Base-by-base conservation (phyloP, 2,113 vertebrate species). In the Forbesichthys agassizii region DNA sequence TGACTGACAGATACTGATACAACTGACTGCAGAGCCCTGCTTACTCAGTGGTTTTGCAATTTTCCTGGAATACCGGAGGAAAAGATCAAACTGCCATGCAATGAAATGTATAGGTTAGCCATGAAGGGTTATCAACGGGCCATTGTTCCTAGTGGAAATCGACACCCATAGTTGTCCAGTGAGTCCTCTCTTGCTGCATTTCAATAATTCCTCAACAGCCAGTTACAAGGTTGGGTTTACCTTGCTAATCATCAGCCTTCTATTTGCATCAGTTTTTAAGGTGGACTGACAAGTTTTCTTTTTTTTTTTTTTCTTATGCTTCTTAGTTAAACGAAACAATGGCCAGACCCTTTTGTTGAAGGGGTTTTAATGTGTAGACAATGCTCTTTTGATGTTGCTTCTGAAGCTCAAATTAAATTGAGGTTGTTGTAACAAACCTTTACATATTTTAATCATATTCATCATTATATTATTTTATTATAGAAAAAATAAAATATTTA, bases 261-360 rank as follows among this genome's bases (percentile, higher is more conserved):
- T 66, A 64, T 9, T 48, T 58, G 47, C 16, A 3, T 66, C 14
- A 33, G 12, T n/a, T 74, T 72, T 86, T 84, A 84, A 84, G 81
- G 82, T 82, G 79, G 82, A 64, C 82, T 61, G 71, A 46, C 0
- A 14, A 73, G 69, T 75, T 62, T n/a, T 18, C 1, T 18, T 18
- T 56, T 56, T 0, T 11, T 52, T 52, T 42, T 42, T 42, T 42
- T 5, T 42, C 36, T 42, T 42, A 42, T 42, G 36, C 36, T 42
- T 5, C 36, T 20, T 20, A 20, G 20, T 5, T 42, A 5, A 42
- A 42, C 36, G 36, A 42, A 42, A 42, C 36, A 42, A 42, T 42
- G 36, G 7, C 36, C 36, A 42, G 36, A 42, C 7, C 36, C 36
- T 42, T 27, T 42, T 42, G 36, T 42, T 42, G 36, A 5, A 42